Base-by-base conservation (phyloP, 1,140 invertebrate genomes). In the Wasmannia auropunctata region DNA sequence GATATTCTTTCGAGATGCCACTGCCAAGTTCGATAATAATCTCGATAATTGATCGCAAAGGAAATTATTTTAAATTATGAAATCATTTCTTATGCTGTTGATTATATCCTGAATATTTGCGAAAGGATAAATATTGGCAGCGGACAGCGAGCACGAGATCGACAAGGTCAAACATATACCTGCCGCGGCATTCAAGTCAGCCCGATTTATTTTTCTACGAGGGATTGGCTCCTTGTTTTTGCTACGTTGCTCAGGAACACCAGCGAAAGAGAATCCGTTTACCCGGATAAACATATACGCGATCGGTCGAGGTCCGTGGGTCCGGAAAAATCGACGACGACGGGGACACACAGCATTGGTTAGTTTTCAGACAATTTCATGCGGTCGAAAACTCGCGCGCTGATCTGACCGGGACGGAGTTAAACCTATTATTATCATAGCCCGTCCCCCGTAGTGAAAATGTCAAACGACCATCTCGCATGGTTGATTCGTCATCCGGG, bases 361-460 rank as follows among this genome's bases (percentile, higher is more conserved):
- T 43, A 74, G 63, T 92, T 92, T 93, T 90, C 92, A 90, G 88
- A 25, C 90, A 92, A 92, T 92, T 93, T 93, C 69, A 88, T 77
- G 80, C 86, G 86, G 88, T 88, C 89, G 86, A 75, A 67, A 43
- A 75, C 74, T 11, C 37, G 40, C 77, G 37, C 3, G 14, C 37
- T 28, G 51, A 31, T 46, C 85, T 46, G 54, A 63, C 60, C 51
- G 62, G 69, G 74, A 77, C 83, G 28, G 63, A 92, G 92, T 92
- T 93, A 92, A 93, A 90, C 92, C 92, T 90, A 92, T 93, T 92
- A 93, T 93, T 93, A 91, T 89, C 85, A 62, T 90, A 80, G 22
- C 74, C 69, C 62, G 88, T 93, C 87, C 76, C 92, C 92, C 90
- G 90, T 91, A 91, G 93, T 93, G 93, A 93, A 93, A 92, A 93